Evolutionary conservation across 2,113 vertebrate species (phyloP).

Genomic region (Periophthalmus modestus): DNA sequence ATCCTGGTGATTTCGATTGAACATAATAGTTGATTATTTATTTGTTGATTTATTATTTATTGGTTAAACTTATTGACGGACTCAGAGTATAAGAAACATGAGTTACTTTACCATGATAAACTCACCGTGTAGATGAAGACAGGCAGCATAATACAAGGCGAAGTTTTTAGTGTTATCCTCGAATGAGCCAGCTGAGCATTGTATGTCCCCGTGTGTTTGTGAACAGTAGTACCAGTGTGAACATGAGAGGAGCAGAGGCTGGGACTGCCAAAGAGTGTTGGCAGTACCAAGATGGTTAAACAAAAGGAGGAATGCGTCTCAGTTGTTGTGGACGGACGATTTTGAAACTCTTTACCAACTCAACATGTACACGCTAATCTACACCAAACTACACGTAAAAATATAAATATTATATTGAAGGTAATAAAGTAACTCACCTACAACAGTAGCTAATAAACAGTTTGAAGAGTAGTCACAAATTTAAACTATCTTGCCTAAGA

Average conservation of each 20-base stretch:
- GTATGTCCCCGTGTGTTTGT: constrained; percentile 42
- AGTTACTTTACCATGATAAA: constrained; percentile 5
- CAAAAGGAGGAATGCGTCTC: background rate
- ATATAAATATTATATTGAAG: background rate
- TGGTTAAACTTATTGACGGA: background rate
- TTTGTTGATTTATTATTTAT: too few relatives aligned
- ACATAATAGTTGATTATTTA: background rate
- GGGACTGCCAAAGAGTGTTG: constrained; percentile 35
- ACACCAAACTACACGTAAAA: background rate
- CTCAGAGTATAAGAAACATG: background rate
- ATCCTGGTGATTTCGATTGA: background rate
- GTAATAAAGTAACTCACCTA: background rate
- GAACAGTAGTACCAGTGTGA: constrained; percentile 56
- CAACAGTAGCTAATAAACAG: too few relatives aligned
- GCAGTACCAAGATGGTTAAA: constrained; percentile 24
- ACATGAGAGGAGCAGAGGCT: constrained; percentile 37
- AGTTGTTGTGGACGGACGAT: background rate
- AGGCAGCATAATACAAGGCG: constrained; percentile 33
- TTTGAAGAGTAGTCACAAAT: background rate
- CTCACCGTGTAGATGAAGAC: constrained; percentile 54
- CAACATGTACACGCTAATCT: background rate
- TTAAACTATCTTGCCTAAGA: background rate
- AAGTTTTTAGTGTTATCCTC: constrained; percentile 29
- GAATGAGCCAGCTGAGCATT: constrained; percentile 50
- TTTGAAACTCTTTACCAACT: background rate